A percentile compares a stretch with the other conserved stretches of the same genome.
These are phyloP conservation scores for Heteromurus nitidus DNA, from an alignment of 2,888 invertebrate species.

Conservation along the genomic window DNA sequence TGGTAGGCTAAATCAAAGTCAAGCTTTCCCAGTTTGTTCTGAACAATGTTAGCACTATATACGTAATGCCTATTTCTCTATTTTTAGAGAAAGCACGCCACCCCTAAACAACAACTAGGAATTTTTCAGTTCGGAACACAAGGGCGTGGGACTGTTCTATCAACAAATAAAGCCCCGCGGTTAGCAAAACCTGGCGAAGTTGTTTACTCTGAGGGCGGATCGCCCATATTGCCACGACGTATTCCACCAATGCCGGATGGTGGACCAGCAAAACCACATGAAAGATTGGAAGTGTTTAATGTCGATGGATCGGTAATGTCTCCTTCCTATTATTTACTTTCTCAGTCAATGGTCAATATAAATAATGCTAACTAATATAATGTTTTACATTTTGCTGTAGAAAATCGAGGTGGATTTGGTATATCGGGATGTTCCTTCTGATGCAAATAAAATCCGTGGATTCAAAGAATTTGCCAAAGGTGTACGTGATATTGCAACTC, in stretches of 20 bases:
- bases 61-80: neutral
- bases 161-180: slow-evolving; percentile 63
- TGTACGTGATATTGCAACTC: slow-evolving; percentile 62
- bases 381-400: slow-evolving; percentile 28
- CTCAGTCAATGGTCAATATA: no score
- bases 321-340: no score
- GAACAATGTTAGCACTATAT: neutral
- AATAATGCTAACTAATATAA: no score
- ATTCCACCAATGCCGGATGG: neutral
- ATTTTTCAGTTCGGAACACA: slow-evolving; percentile 40
- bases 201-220: slow-evolving; percentile 67
- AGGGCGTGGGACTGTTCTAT: neutral
- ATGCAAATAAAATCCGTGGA: slow-evolving; percentile 38
- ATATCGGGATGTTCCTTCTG: slow-evolving; percentile 31
- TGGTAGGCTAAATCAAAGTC: no score
- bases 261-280: neutral
- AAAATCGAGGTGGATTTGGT: slow-evolving; percentile 67
- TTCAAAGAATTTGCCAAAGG: slow-evolving; percentile 65
- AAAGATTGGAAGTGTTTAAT: slow-evolving; percentile 44
- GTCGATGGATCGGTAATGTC: slow-evolving; percentile 55
- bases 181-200: slow-evolving; percentile 70
- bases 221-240: slow-evolving; percentile 55
- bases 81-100: slow-evolving; percentile 11
- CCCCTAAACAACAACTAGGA: neutral
- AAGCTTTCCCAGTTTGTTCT: neutral